Base-by-base conservation (phyloP, 2,888 invertebrate genomes). In the Spilarctia lutea region DNA sequence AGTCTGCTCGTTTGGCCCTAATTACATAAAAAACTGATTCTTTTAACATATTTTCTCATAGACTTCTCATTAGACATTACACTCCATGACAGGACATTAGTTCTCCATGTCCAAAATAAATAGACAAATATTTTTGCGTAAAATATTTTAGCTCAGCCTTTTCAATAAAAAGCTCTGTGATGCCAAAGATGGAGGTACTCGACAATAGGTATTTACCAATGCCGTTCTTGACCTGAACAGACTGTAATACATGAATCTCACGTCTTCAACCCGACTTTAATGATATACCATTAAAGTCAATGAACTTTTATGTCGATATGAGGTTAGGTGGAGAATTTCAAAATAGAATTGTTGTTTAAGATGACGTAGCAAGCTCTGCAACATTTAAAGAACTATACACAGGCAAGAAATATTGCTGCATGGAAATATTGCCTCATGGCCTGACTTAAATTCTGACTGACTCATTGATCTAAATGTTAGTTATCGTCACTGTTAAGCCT, bases 271-370 rank as follows among this genome's bases (percentile, higher is more conserved):
- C 74, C 75, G 45, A 42, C 52, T 74, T 56, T 52, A 70, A 71
- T 45, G 60, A 71, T 68, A 73, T 30, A 60, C 39, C 73, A 68
- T 68, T 73, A 63, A 80, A 81, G 83, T 83, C 82, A 83, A 66
- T 82, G 83, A 74, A 71, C 74, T 83, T 82, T 79, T 71, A 81
- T 81, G 83, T 81, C 82, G 84, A 82, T 83, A 82, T 68, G 65
- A 83, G 65, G 79, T 35, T 81, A 45, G 42, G 68, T 52, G 27
- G 13, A 56, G 66, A 56, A 66, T 72, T 39, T 35, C 48, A 72
- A 72, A 39, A 35, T 1, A 52, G 30, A 33, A 11, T 20, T 30
- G 13, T 48, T 68, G 45, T 68, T 24, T 45, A 10, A 4, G 67
- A 8, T 20, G 33, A 45, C 11, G 7, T 24, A 24, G 18, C 16